phyloP scores from a whole-genome alignment of 2,113 vertebrate genomes.

The Ictalurus furcatus region DNA sequence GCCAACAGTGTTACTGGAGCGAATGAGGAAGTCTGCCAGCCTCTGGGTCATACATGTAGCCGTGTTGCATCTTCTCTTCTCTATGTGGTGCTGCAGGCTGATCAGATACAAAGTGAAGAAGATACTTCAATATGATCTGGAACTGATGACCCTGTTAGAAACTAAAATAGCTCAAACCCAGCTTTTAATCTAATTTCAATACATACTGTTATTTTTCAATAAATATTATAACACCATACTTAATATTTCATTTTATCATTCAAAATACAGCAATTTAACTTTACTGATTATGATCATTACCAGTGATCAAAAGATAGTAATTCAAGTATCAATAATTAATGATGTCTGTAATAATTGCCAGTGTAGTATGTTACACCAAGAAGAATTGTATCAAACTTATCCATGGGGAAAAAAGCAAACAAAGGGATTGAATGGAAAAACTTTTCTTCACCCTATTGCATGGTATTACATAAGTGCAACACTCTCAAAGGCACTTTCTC shows the following conservation, averaged over 20 bases:
- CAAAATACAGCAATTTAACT: not conserved
- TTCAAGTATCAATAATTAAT: not conserved
- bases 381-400: not conserved
- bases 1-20: conserved; percentile 79
- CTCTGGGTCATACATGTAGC: conserved; percentile 87
- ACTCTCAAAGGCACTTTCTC: not conserved
- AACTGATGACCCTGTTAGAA: not conserved
- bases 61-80: conserved; percentile 85
- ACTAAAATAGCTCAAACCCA: not conserved
- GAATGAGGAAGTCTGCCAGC: conserved; percentile 84
- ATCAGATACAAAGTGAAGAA: not conserved
- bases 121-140: not conserved
- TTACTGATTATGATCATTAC: not conserved
- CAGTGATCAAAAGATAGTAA: not conserved
- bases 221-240: not conserved
- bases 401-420: no score
- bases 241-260: not conserved
- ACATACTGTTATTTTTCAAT: not conserved
- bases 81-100: conserved; percentile 73
- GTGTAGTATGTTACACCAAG: not conserved
- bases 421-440: not conserved
- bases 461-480: not conserved
- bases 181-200: not conserved
- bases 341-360: not conserved
- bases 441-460: not conserved